Conservation (phyloP, 2,113 vertebrate species). For the Agapornis roseicollis region DNA sequence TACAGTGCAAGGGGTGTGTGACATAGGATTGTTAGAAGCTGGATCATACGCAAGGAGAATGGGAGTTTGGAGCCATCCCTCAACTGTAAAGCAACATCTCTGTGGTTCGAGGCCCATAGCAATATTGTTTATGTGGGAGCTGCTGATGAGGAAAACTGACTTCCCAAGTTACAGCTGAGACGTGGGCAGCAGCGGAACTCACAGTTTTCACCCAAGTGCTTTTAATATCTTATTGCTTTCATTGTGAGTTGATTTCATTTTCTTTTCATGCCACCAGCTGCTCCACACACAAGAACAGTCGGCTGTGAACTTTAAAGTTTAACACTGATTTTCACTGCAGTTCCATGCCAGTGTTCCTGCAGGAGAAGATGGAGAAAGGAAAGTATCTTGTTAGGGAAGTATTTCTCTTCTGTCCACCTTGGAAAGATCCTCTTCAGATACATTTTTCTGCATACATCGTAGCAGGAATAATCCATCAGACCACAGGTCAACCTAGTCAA, state of each 20-base stretch:
- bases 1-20: background rate
- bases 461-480: background rate
- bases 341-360: background rate
- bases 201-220: background rate
- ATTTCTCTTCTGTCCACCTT: background rate
- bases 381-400: background rate
- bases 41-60: accelerated
- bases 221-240: background rate
- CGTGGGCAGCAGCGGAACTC: background rate
- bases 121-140: accelerated
- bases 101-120: accelerated
- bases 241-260: background rate
- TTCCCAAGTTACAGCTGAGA: background rate
- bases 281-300: background rate
- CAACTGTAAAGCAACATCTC: background rate
- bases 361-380: background rate
- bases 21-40: accelerated
- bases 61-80: background rate
- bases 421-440: background rate
- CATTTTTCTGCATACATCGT: background rate
- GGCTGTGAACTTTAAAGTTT: background rate
- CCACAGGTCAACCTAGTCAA: background rate
- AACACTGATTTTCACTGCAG: background rate
- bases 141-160: background rate
- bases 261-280: background rate